phyloP scores from a whole-genome alignment of 2,797 vertebrate genomes.

The Scyliorhinus canicula region DNA sequence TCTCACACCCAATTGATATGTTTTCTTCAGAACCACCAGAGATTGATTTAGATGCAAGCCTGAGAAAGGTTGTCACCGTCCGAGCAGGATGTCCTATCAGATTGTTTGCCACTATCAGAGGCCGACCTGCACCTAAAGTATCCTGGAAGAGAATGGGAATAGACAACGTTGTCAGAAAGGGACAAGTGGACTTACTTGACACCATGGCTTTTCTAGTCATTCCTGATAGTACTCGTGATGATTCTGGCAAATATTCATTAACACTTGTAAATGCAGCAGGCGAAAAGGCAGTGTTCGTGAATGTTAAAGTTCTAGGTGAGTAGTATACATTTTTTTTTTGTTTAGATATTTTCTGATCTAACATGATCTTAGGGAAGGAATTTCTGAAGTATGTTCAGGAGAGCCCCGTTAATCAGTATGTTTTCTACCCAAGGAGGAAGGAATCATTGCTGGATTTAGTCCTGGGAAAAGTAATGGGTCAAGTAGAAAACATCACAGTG shows the following conservation, averaged over 20 bases:
- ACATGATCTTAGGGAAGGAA: not conserved
- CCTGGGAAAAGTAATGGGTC: not conserved
- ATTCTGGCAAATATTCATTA: constrained; percentile 93
- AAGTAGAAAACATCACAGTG: not conserved
- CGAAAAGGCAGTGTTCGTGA: constrained; percentile 94
- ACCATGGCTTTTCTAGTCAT: constrained; percentile 98
- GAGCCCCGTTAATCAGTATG: not conserved
- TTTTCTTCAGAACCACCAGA: constrained; percentile 77
- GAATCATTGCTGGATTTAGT: not conserved
- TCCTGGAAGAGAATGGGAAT: constrained; percentile 90
- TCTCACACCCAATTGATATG: constrained; percentile 38
- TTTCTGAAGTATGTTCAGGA: not conserved
- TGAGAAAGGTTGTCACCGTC: constrained; percentile 82
- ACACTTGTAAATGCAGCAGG: constrained; percentile 80
- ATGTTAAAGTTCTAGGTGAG: constrained; percentile 90
- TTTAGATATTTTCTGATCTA: not conserved
- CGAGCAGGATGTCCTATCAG: constrained; percentile 95
- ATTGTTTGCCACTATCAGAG: constrained; percentile 86
- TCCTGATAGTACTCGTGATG: constrained; percentile 83
- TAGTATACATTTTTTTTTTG: constrained; percentile 26
- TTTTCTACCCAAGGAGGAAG: not conserved
- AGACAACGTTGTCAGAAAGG: constrained; percentile 91
- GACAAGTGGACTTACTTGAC: constrained; percentile 89
- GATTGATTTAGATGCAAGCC: constrained; percentile 82
- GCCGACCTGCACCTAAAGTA: constrained; percentile 83